These are phyloP conservation scores for Ascaphus truei DNA, from an alignment of 2,113 vertebrate genomes.

Conservation along the genomic window DNA sequence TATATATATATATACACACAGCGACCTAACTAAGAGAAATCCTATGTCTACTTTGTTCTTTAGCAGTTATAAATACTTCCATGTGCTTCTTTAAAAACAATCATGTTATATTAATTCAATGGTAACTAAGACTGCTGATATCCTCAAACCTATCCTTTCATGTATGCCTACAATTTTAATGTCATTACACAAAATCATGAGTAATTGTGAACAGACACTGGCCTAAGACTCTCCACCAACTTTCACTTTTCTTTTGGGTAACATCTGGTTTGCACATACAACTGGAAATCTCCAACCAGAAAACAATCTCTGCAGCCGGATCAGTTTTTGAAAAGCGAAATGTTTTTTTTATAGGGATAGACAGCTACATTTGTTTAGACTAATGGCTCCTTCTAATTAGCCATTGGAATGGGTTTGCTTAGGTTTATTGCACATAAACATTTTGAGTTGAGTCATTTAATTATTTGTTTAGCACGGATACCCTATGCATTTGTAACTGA, in stretches of 20 bases:
- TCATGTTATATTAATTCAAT: slow-evolving; percentile 59
- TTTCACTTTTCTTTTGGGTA: slow-evolving; percentile 46
- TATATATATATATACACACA: no score
- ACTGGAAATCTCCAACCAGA: slow-evolving; percentile 3
- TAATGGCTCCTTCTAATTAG: not conserved
- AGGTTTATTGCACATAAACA: not conserved
- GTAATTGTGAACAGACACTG: slow-evolving; percentile 85
- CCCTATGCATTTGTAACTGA: not conserved
- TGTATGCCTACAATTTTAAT: slow-evolving; percentile 69
- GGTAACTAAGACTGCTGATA: slow-evolving; percentile 43
- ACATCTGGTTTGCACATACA: slow-evolving; percentile 85
- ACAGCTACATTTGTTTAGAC: slow-evolving; percentile 2
- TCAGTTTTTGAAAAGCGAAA: slow-evolving; percentile 2
- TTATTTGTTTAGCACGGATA: not conserved
- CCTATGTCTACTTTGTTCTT: not conserved
- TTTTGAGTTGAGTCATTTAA: not conserved
- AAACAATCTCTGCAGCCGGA: slow-evolving; percentile 37
- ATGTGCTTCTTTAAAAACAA: slow-evolving; percentile 58
- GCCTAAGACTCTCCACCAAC: slow-evolving; percentile 33
- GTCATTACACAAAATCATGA: slow-evolving; percentile 78
- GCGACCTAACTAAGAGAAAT: slow-evolving; percentile 10
- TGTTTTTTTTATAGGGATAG: not conserved
- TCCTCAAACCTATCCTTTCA: slow-evolving; percentile 66
- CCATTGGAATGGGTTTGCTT: not conserved
- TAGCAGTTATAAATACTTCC: slow-evolving; percentile 60